Base-by-base conservation (phyloP, 1,140 invertebrate genomes). In the Drosophila ficusphila region DNA sequence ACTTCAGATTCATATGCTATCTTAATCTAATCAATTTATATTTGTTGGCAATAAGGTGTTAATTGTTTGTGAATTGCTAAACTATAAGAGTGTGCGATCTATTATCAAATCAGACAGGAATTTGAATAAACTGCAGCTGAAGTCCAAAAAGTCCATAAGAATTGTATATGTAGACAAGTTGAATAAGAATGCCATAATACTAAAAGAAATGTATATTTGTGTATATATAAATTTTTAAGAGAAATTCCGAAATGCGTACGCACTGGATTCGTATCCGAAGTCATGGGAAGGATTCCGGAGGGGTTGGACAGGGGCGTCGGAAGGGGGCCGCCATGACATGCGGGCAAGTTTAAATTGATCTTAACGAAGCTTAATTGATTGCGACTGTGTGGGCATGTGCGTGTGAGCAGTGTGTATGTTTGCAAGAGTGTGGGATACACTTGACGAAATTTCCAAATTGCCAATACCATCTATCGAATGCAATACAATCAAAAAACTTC, bases 291-390 rank as follows among this genome's bases (percentile, higher is more conserved):
- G 31, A 44, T 31, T 34, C 25, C 41, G 38, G 19, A 61, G 56
- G 54, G 44, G 41, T 42, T 49, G 54, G 9, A 16, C 14, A 41
- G 16, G 18, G 58, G 39, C n/a, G 38, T 44, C 41, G 23, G 38
- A 38, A 23, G 34, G 58, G 18, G 41, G 9, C 36, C 39, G 57
- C 46, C 48, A 57, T 81, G 86, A 85, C 82, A 91, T 91, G 90
- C 88, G 81, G 90, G 88, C 64, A 88, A 78, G 79, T 88, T 73
- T 91, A 88, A 91, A 91, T 91, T 91, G 86, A 90, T 90, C 83
- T 91, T 90, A 91, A 91, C 75, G 89, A 91, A 90, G 82, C 89
- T 91, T 91, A 91, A 91, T 91, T 91, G 86, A 49, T 57, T 76
- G 71, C 44, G 25, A 3, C 31, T 72, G 88, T 91, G 70, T 78